Evolutionary conservation across 2,888 invertebrate genomes (phyloP).

Genomic region (Ochropacha duplaris): DNA sequence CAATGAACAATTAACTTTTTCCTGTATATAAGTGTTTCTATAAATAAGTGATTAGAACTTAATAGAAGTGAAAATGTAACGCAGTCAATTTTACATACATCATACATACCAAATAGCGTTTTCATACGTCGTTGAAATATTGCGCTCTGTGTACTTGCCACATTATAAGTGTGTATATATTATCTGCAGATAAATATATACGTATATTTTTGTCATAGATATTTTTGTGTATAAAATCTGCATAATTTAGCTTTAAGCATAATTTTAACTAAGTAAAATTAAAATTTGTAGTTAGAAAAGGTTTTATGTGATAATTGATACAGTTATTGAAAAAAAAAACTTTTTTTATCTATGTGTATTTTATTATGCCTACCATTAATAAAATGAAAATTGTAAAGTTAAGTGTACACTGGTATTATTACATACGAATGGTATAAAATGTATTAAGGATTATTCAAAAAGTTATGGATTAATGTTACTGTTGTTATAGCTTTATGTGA

Average conservation of each 20-base stretch:
- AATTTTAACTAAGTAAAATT: conserved; percentile 47
- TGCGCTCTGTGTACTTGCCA: conserved; percentile 63
- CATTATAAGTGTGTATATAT: conserved; percentile 48
- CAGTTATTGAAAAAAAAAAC: conserved; percentile 45
- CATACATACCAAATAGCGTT: conserved; percentile 51
- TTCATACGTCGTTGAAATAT: conserved; percentile 30
- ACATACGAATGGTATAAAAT: conserved; percentile 51
- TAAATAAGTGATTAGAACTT: conserved; percentile 22
- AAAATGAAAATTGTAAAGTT: conserved; percentile 39
- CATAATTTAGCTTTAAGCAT: conserved; percentile 75
- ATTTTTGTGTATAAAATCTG: conserved; percentile 65
- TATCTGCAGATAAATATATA: conserved; percentile 36
- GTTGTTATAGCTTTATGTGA: conserved; percentile 80
- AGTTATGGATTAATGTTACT: conserved; percentile 67
- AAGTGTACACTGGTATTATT: conserved; percentile 47
- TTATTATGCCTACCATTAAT: conserved; percentile 45
- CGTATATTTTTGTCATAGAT: conserved; percentile 68
- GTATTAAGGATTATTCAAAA: conserved; percentile 59
- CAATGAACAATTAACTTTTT: conserved; percentile 59
- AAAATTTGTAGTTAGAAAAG: conserved; percentile 47
- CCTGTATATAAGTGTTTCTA: conserved; percentile 55
- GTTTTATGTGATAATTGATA: conserved; percentile 66
- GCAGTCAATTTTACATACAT: conserved; percentile 72
- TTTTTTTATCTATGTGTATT: conserved; percentile 61
- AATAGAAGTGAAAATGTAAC: conserved; percentile 54